Base-by-base conservation (phyloP, 2,888 invertebrate species). In the Synanthedon formicaeformis region DNA sequence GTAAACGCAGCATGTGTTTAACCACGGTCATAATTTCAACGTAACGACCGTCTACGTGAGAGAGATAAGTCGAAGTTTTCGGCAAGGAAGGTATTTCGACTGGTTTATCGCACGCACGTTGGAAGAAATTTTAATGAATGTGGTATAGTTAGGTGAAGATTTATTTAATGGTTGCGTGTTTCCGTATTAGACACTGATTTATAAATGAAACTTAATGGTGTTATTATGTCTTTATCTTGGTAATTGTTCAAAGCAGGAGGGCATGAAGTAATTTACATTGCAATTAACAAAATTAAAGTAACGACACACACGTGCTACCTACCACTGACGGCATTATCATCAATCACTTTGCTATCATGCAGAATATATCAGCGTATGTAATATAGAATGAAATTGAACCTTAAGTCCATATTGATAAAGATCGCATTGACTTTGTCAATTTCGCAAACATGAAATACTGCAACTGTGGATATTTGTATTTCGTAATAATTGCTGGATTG, bases 1-100 rank as follows among this genome's bases (percentile, higher is more conserved):
- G 75, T 82, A 82, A 85, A 84, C 81, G 85, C 84, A 81, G 78
- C 85, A 86, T 86, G 84, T 86, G 86, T 83, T 85, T 78, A 82
- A 83, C 84, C 81, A 68, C 76, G 63, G 71, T 80, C 76, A 81
- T 85, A 84, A 84, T 83, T 86, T 75, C 68, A 68, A 66, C 73
- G 74, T 81, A 84, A 85, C 85, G 84, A 82, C 82, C 81, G 66
- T 62, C 80, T 81, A 84, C 84, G 86, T 81, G 85, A 73, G 79
- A 65, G 74, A 85, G 86, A 86, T 86, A 86, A 86, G 79, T 83
- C 73, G 73, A 85, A 84, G 81, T 85, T 86, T 82, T 82, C 76
- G 78, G 70, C 71, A 64, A 66, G 61, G 65, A 73, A 76, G 72
- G 72, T 79, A 61, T 64, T 77, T 66, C 61, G 59, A 68, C 64